phyloP scores from a whole-genome alignment of 2,113 vertebrate species.

The Euleptes europaea region DNA sequence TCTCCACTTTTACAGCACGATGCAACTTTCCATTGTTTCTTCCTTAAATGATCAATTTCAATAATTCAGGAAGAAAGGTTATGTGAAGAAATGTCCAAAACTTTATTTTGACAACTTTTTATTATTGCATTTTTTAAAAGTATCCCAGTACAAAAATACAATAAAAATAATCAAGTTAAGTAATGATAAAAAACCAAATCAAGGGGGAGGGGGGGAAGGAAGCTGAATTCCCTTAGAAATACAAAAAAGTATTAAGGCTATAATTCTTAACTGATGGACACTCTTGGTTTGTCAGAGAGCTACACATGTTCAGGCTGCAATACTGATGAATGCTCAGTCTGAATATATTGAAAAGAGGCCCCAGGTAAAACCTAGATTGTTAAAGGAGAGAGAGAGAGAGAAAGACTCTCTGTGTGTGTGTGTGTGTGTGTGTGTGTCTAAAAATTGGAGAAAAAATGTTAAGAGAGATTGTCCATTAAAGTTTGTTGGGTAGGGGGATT shows the following conservation, averaged over 20 bases:
- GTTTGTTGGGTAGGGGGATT: not conserved
- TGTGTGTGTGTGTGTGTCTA: not conserved
- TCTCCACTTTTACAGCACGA: too few relatives aligned
- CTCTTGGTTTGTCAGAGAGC: not conserved
- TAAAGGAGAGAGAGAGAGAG: not conserved
- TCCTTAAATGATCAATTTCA: constrained; percentile 52
- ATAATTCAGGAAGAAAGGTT: constrained; percentile 50
- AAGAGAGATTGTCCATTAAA: not conserved
- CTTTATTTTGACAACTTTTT: constrained; percentile 24
- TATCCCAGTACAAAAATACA: constrained; percentile 39
- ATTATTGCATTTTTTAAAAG: constrained; percentile 7
- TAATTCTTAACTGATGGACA: not conserved
- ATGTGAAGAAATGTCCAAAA: constrained; percentile 46
- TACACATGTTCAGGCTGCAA: not conserved
- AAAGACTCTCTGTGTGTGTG: not conserved
- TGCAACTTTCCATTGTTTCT: not conserved
- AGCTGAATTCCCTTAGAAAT: not conserved
- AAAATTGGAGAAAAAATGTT: constrained; percentile 27
- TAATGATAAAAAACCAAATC: constrained; percentile 18
- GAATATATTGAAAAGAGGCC: not conserved
- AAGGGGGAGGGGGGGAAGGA: not conserved
- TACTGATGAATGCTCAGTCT: not conserved
- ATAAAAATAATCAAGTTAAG: not conserved
- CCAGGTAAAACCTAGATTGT: not conserved
- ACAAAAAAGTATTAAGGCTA: not conserved